Evolutionary conservation across 2,888 invertebrate species (phyloP), one percentile per base, ranked within the genome.

Genomic region (Cheilosia soror): DNA sequence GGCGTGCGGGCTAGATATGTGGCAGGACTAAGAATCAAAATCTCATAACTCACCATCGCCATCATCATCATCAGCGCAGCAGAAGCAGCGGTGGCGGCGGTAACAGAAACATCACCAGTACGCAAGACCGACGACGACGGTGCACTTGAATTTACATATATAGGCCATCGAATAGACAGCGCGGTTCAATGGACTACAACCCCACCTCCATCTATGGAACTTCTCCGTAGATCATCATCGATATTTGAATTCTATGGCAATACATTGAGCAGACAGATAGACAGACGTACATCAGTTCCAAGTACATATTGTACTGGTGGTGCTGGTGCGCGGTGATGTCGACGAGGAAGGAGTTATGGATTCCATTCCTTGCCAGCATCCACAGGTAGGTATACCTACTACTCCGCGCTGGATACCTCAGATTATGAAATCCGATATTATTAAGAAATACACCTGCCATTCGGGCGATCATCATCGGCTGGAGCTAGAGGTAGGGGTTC

Each of bases 61-160:
- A 73, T 68, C 69, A 68, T 68, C 69, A 68, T 53, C 79, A 44
- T 66, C 79, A 31, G 57, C 69, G 31, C 47, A 65, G 66, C 79
- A 49, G 55, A 31, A 63, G 71, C 53, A 65, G 44, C 51, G 51
- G 65, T 49, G 63, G 44, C 51, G 51, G 65, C 42, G 58, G 53
- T 53, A 55, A 33, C 55, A 55, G 29, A 31, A 55, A 29, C 4
- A 58, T 7, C 33, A 15, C 44, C 25, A 37, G 37, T n/a, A 20
- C 20, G 25, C 15, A 73, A 77, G 60, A 55, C 11, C 20, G 49
- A 51, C 58, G 47, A 20, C 20, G 20, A 20, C 13, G 65, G 49
- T 73, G 83, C 73, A 83, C 84, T 84, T 76, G 60, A 80, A 85
- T 81, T 85, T 85, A 85, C 85, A 85, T 81, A 85, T 85, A 85